Evolutionary conservation across 2,888 invertebrate species (phyloP).

Genomic region (Allacma fusca): DNA sequence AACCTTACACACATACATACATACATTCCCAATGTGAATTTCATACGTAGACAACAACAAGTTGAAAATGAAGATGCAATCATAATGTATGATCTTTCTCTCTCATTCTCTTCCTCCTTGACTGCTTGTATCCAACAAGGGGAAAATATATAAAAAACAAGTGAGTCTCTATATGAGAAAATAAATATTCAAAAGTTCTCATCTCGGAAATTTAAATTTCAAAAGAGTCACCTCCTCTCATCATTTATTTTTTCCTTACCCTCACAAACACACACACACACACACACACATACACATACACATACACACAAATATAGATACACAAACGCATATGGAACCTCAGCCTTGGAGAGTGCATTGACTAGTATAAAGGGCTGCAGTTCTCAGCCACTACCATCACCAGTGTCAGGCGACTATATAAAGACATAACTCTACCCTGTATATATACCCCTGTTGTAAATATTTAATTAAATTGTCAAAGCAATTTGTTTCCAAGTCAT

Average conservation of each 20-base stretch:
- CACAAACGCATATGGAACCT: too few species aligned
- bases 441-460: conserved; percentile 31
- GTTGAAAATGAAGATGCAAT: conserved; percentile 4
- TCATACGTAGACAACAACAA: conserved; percentile 2
- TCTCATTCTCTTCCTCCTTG: background rate
- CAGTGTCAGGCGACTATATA: background rate
- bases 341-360: too few species aligned
- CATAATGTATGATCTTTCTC: background rate
- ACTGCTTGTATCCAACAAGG: background rate
- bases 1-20: background rate
- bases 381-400: background rate
- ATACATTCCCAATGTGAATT: background rate
- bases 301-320: too few species aligned
- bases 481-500: conserved; percentile 22
- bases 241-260: conserved; percentile 15
- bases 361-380: too few species aligned
- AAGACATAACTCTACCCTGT: background rate
- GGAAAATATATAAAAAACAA: background rate
- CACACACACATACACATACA: too few species aligned
- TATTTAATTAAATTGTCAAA: conserved; percentile 43
- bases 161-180: conserved; percentile 11
- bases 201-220: conserved; percentile 23
- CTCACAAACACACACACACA: too few species aligned
- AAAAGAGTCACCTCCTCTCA: conserved; percentile 18
- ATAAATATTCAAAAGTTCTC: conserved; percentile 26